Evolutionary conservation across 37 sponge, comb jelly and placozoan species (phyloP).

Genomic region (Halichondria panicea): DNA sequence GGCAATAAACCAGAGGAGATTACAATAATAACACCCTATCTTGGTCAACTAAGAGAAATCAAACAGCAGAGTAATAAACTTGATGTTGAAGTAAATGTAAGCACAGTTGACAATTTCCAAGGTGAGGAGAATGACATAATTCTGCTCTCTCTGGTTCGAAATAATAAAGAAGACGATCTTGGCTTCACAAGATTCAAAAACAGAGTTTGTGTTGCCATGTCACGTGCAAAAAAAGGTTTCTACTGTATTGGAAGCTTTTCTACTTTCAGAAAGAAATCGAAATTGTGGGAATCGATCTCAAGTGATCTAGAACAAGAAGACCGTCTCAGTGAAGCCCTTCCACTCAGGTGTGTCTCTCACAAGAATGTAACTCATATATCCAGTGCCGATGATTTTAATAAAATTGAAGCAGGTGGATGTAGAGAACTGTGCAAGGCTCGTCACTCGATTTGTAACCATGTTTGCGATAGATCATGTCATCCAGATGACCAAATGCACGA

Average conservation of each 20-base stretch:
- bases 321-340: conserved; percentile 19
- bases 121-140: conserved; percentile 83
- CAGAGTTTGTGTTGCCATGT: conserved; percentile 77
- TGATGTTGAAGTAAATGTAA: conserved; percentile 35
- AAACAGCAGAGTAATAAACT: background rate
- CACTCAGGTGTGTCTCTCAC: conserved; percentile 38
- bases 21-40: conserved; percentile 72
- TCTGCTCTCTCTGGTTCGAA: conserved; percentile 66
- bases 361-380: background rate
- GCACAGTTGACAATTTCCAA: conserved; percentile 64
- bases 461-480: conserved; percentile 36
- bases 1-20: conserved; percentile 34
- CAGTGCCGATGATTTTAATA: conserved; percentile 25
- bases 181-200: conserved; percentile 47
- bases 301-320: conserved; percentile 11
- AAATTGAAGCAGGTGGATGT: conserved; percentile 51
- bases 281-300: conserved; percentile 29
- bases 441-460: conserved; percentile 38
- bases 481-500: background rate
- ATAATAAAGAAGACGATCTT: conserved; percentile 40
- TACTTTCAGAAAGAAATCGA: conserved; percentile 18
- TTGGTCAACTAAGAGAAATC: conserved; percentile 45
- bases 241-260: conserved; percentile 68
- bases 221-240: conserved; percentile 72
- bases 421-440: background rate